Percentiles rank a stretch among this genome's conserved stretches.
These are phyloP conservation scores for Folsomia candida DNA, from an alignment of 2,888 invertebrate species.

Conservation along the genomic window DNA sequence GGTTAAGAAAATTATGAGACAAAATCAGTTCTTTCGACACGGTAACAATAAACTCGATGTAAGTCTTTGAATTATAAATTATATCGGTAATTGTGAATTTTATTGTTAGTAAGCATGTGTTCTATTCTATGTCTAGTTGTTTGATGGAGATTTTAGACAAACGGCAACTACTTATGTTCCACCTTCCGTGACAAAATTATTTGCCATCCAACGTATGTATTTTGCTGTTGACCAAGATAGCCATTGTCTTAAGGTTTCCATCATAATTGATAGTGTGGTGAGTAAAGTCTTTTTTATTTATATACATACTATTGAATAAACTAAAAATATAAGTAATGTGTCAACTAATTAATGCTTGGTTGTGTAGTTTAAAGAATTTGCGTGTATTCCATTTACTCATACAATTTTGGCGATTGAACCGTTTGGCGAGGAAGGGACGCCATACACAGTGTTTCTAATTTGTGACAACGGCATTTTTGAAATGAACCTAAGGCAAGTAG, in stretches of 20 bases:
- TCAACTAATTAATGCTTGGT: not conserved
- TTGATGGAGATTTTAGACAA: slow-evolving; percentile 50
- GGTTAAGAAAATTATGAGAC: slow-evolving; percentile 38
- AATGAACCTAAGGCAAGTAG: slow-evolving; percentile 33
- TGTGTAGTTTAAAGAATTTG: slow-evolving; percentile 48
- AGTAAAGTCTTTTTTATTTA: slow-evolving; percentile 5
- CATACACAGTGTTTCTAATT: slow-evolving; percentile 47
- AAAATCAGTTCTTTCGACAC: slow-evolving; percentile 47
- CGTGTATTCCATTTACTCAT: slow-evolving; percentile 36
- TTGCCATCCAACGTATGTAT: slow-evolving; percentile 45
- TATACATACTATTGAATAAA: not conserved
- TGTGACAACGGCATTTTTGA: slow-evolving; percentile 43
- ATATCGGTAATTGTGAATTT: too few species aligned
- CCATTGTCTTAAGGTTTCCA: slow-evolving; percentile 33
- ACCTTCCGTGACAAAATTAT: slow-evolving; percentile 38
- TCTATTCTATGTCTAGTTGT: slow-evolving; percentile 37
- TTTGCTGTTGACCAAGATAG: slow-evolving; percentile 45
- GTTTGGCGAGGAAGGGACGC: slow-evolving; percentile 34
- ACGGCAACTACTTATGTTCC: slow-evolving; percentile 44
- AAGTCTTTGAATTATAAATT: slow-evolving; percentile 19
- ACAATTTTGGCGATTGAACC: slow-evolving; percentile 42
- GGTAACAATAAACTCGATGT: slow-evolving; percentile 46
- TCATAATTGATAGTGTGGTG: slow-evolving; percentile 44
- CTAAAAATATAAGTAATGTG: not conserved
- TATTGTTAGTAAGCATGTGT: too few species aligned